Evolutionary conservation across 2,797 vertebrate genomes (phyloP).

Genomic region (Scarus forsteni): DNA sequence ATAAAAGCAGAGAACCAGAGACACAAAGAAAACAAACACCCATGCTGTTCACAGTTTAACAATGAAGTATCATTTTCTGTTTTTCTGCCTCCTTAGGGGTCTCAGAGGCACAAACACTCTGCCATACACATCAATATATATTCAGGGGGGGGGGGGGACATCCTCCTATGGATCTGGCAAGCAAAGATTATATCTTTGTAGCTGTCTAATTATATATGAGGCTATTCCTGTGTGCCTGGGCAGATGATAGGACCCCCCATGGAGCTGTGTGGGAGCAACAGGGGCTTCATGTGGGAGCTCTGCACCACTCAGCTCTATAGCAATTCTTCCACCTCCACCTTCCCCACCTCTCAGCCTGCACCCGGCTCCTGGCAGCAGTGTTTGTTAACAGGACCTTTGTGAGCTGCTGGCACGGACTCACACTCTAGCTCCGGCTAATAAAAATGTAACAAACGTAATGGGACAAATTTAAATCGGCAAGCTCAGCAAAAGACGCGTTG

Average conservation of each 20-base stretch:
- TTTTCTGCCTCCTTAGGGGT: not conserved
- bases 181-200: not conserved
- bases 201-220: constrained; percentile 34
- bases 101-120: not conserved
- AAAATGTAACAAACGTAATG: constrained; percentile 74
- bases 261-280: constrained; percentile 31
- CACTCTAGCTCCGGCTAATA: constrained; percentile 68
- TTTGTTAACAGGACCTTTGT: constrained; percentile 68
- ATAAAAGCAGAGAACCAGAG: too few species aligned
- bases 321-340: constrained; percentile 23
- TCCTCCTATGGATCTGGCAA: not conserved
- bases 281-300: constrained; percentile 28
- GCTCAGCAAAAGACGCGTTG: constrained; percentile 66
- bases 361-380: constrained; percentile 48
- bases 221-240: constrained; percentile 17
- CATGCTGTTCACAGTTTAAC: not conserved
- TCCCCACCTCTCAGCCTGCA: constrained; percentile 26
- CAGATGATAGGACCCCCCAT: constrained; percentile 50
- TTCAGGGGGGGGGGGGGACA: not conserved
- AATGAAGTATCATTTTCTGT: not conserved
- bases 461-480: constrained; percentile 64
- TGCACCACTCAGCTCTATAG: constrained; percentile 38
- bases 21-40: not conserved
- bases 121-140: too few species aligned
- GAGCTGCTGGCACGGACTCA: constrained; percentile 59